A percentile compares a stretch with the other conserved stretches of the same genome.
phyloP scores from a whole-genome alignment of 2,113 vertebrate species.

The Castor canadensis region DNA sequence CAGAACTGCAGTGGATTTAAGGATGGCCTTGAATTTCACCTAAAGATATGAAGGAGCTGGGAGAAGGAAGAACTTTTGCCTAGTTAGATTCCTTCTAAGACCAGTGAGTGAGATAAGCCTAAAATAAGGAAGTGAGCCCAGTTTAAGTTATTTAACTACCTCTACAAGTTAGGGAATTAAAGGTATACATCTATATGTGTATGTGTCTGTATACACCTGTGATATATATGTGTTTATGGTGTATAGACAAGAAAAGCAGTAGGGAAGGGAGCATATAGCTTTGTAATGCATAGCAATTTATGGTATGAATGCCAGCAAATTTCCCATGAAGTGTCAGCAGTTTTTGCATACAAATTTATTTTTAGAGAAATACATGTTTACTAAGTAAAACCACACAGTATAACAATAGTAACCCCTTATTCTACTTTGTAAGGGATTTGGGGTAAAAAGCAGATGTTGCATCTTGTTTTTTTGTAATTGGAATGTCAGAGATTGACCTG shows the following conservation, averaged over 20 bases:
- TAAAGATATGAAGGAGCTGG: background rate
- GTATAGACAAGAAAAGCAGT: background rate
- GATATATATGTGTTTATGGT: background rate
- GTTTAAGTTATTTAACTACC: background rate
- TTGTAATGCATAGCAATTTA: conserved; percentile 3
- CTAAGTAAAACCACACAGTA: conserved; percentile 42
- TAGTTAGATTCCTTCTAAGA: background rate
- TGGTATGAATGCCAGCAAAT: conserved; percentile 32
- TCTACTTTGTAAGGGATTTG: background rate
- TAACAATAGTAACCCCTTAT: background rate
- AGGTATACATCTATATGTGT: background rate
- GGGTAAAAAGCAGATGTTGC: background rate
- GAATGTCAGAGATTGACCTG: background rate
- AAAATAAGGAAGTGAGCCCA: background rate
- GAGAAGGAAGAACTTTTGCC: background rate
- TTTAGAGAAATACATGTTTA: conserved; percentile 36
- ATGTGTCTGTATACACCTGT: background rate
- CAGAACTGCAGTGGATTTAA: background rate
- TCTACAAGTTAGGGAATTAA: background rate
- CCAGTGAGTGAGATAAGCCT: background rate
- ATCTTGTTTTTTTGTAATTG: background rate
- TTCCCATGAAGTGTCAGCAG: background rate
- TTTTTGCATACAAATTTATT: conserved; percentile 15
- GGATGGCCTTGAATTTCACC: too few species aligned
- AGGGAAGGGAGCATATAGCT: background rate